Percentiles rank a stretch among this genome's conserved stretches.
Evolutionary conservation across 2,113 vertebrate species (phyloP).

Genomic region (Oreochromis aureus): DNA sequence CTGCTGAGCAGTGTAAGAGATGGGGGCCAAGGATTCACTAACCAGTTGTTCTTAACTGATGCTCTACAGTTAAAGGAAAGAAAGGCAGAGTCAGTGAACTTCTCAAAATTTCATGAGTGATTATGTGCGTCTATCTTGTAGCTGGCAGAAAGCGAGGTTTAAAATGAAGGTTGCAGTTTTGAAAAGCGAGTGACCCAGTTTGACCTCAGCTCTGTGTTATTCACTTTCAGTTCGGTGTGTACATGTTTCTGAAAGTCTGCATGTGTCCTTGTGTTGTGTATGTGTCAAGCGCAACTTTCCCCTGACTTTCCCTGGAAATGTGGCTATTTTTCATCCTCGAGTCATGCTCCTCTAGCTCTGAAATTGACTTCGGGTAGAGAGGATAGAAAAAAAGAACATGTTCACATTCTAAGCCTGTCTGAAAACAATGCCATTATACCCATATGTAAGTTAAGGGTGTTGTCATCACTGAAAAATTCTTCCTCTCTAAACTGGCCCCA

Average conservation of each 20-base stretch:
- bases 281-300: constrained; percentile 14
- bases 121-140: constrained; percentile 3
- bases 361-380: background rate
- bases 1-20: constrained; percentile 10
- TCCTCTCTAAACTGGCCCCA: background rate
- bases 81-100: constrained; percentile 36
- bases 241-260: background rate
- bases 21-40: constrained; percentile 22
- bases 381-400: background rate
- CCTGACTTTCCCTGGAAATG: constrained; percentile 1
- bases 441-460: background rate
- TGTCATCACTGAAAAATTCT: background rate
- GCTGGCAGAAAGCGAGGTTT: background rate
- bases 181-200: background rate
- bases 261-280: background rate
- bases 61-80: background rate
- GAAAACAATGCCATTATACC: background rate
- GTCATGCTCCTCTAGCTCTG: background rate
- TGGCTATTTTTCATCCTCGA: constrained; percentile 13
- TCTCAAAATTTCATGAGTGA: constrained; percentile 41
- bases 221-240: background rate
- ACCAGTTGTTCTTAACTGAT: constrained; percentile 14
- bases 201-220: background rate
- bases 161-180: constrained; percentile 4
- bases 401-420: background rate